Evolutionary conservation across 1,140 invertebrate genomes (phyloP), one percentile per base, ranked within the genome.

Genomic region (Lordiphosa stackelbergi): DNA sequence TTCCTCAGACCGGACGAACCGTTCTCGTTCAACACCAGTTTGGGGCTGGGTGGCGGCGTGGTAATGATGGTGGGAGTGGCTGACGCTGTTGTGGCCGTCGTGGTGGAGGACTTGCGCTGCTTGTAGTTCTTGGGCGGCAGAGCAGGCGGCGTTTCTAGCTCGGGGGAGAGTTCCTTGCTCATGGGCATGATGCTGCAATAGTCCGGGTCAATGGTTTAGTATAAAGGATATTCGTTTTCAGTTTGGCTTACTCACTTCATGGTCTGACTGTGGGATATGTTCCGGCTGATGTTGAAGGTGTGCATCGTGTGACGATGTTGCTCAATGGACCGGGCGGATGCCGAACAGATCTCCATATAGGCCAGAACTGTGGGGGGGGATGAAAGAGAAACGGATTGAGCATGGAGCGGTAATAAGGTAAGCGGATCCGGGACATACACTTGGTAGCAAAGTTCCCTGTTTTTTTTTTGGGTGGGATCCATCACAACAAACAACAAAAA

Each of bases 271-370:
- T 88, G 87, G 43, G 85, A 64, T 46, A 88, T 86, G 43, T 85
- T 88, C 16, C 86, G 85, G 11, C 74, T 79, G 54, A 94, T 90
- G 88, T 94, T 93, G 81, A 93, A 94, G 7, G 93, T 92, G 83
- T 95, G 94, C 73, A 96, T 91, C 2, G 95, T 96, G 85, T 96
- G 94, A 9, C 85, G 85, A 59, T 85, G 78, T 38, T 78, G 79
- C 53, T 73, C 84, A 45, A 86, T 90, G 59, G 88, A 90, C 52
- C 89, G 89, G 22, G 88, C 88, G 22, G 93, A 92, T 71, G 95
- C 94, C 53, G 93, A 94, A 88, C 95, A 96, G 85, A 97, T 95
- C 88, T 97, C 95, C 95, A 98, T 97, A 89, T 98, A 98, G 41
- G 95, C 95, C 93, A 96, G 95, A 71, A 98, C 96, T 97, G 91